Base-by-base conservation (phyloP, 2,113 vertebrate species). In the Synchiropus splendidus region DNA sequence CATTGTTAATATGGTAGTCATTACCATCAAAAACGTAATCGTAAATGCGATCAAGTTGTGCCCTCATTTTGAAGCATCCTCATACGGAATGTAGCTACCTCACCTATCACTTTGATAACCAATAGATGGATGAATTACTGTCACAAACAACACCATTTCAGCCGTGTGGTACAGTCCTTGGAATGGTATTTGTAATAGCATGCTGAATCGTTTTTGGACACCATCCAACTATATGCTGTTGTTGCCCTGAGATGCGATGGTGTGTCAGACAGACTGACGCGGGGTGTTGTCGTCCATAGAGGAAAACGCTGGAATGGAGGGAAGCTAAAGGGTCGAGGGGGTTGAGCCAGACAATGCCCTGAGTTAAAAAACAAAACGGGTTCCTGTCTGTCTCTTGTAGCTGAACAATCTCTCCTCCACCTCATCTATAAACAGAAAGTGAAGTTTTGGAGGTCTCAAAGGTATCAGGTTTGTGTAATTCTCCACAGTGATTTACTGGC, bases 301-400 rank as follows among this genome's bases (percentile, higher is more conserved):
- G 85, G 85, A 84, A 83, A 77, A 56, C 59, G 42, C 34, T 74
- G 73, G 58, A 83, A 84, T 75, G 72, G 71, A 75, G 69, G 74
- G 77, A 82, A 85, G 70, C 73, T 5, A 36, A 64, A 59, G 41
- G 70, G 79, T 77, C 72, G 42, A 61, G 57, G 76, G 77, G 72
- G 60, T 64, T 45, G 36, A 12, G 54, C 40, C 45, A 67, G 74
- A 77, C 76, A 82, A 83, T 72, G 62, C 51, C 42, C 42, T 15
- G 47, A 57, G 45, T 66, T 57, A 42, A 61, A 67, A 77, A 73
- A 75, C 48, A 64, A 61, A 64, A 66, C 27, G 6, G 42, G 16
- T 68, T 73, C 71, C 69, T 61, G 60, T 54, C 42, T 67, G 54
- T 66, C 62, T 51, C 17, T 55, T 18, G 31, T 36, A 31, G 48